Conservation (phyloP, 2,797 vertebrate genomes). For the Botia almorhae region DNA sequence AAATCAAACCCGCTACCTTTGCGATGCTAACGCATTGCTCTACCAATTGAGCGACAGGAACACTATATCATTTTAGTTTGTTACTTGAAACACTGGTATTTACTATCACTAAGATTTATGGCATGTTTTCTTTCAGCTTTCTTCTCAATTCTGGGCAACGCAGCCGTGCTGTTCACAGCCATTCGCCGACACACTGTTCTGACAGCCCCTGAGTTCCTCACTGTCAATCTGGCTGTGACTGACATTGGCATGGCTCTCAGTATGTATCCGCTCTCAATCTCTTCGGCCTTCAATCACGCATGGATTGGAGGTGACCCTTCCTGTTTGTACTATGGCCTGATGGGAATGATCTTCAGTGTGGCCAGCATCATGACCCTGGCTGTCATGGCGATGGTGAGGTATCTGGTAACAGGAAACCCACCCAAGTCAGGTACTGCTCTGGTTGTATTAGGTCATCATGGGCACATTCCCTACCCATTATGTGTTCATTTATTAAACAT, state of each 20-base stretch:
- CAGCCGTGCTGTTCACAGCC: conserved; percentile 59
- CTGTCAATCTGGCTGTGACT: conserved; percentile 69
- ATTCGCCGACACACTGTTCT: conserved; percentile 56
- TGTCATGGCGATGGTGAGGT: conserved; percentile 69
- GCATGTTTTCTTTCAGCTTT: conserved; percentile 36
- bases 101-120: too few species aligned
- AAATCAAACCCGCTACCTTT: too few species aligned
- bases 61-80: too few species aligned
- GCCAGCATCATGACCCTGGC: conserved; percentile 73
- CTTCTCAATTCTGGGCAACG: conserved; percentile 62
- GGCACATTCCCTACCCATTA: too few species aligned
- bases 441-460: neutral
- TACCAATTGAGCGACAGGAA: too few species aligned
- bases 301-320: conserved; percentile 69
- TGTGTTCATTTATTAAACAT: too few species aligned
- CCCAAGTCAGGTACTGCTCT: conserved; percentile 62
- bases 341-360: conserved; percentile 74
- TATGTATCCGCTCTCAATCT: conserved; percentile 73
- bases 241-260: conserved; percentile 74
- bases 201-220: conserved; percentile 72
- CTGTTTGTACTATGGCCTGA: conserved; percentile 73
- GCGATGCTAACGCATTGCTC: too few species aligned
- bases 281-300: conserved; percentile 69
- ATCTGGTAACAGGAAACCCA: conserved; percentile 67
- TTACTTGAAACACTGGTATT: too few species aligned